Conservation (phyloP, 2,113 vertebrate genomes). For the Anoplopoma fimbria region DNA sequence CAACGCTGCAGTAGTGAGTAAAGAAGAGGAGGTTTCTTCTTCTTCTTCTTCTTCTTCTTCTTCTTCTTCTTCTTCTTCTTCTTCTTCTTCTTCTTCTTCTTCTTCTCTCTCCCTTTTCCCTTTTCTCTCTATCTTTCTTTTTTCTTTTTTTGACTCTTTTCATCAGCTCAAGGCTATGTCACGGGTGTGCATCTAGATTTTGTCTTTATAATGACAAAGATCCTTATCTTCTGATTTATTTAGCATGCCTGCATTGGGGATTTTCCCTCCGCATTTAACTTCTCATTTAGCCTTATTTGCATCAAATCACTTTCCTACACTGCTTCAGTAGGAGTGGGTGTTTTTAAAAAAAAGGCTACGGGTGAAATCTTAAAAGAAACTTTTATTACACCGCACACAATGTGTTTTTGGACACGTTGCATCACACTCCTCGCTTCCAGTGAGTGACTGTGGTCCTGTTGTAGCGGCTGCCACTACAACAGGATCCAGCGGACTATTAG, state of each 20-base stretch:
- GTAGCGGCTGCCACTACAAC: background rate
- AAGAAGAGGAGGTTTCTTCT: constrained; percentile 45
- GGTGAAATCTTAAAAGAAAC: background rate
- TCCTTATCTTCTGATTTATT: constrained; percentile 60
- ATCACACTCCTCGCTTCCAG: background rate
- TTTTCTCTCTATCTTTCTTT: background rate
- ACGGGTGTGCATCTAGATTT: constrained; percentile 53
- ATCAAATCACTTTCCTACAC: constrained; percentile 39
- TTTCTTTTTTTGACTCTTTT: constrained; percentile 6
- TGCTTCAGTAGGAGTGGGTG: background rate
- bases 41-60: background rate
- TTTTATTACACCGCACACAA: background rate
- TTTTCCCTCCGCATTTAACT: constrained; percentile 23
- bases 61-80: background rate
- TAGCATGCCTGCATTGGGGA: constrained; percentile 24
- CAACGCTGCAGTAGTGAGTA: constrained; percentile 68
- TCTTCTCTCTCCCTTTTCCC: background rate
- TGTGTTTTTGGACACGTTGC: background rate
- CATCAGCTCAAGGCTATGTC: constrained; percentile 59
- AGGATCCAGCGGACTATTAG: constrained; percentile 10
- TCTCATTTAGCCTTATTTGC: constrained; percentile 62
- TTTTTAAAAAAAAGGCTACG: background rate
- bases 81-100: background rate
- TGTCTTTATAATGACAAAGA: constrained; percentile 69
- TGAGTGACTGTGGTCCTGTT: background rate